phyloP scores from a whole-genome alignment of 2,888 invertebrate genomes.

The Ectemnius cavifrons region DNA sequence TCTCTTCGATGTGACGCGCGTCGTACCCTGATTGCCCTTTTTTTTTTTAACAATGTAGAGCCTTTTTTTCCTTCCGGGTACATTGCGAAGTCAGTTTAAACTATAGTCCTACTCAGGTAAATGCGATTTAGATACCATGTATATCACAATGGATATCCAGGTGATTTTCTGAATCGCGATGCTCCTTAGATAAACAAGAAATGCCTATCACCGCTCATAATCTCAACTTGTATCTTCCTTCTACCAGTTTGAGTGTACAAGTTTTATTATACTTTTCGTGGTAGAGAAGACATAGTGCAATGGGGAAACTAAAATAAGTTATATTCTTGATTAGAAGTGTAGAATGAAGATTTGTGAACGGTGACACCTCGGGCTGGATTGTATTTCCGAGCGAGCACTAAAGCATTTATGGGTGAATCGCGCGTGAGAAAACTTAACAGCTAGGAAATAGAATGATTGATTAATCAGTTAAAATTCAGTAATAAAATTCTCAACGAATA shows the following conservation, averaged over 20 bases:
- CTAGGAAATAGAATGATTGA: slow-evolving; percentile 68
- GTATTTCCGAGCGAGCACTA: slow-evolving; percentile 33
- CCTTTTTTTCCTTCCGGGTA: slow-evolving; percentile 26
- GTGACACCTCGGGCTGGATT: neutral
- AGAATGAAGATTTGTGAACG: neutral
- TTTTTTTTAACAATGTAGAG: slow-evolving; percentile 39
- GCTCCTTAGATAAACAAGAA: slow-evolving; percentile 31
- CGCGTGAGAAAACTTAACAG: slow-evolving; percentile 64
- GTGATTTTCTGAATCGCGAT: slow-evolving; percentile 52
- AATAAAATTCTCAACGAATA: slow-evolving; percentile 56
- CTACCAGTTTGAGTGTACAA: too few relatives aligned
- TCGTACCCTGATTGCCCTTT: slow-evolving; percentile 41
- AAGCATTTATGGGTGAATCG: slow-evolving; percentile 29
- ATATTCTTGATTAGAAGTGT: slow-evolving; percentile 14
- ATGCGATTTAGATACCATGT: slow-evolving; percentile 42
- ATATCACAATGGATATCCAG: slow-evolving; percentile 13
- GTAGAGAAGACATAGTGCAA: neutral
- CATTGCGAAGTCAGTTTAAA: slow-evolving; percentile 30
- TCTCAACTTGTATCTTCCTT: too few relatives aligned
- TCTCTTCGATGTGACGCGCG: slow-evolving; percentile 46
- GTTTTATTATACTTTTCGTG: too few relatives aligned
- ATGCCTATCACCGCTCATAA: too few relatives aligned
- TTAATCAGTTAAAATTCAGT: slow-evolving; percentile 61
- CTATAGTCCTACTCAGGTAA: slow-evolving; percentile 61
- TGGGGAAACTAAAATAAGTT: neutral